phyloP scores from a whole-genome alignment of 2,888 invertebrate species.

The Chrysolina oricalcia region DNA sequence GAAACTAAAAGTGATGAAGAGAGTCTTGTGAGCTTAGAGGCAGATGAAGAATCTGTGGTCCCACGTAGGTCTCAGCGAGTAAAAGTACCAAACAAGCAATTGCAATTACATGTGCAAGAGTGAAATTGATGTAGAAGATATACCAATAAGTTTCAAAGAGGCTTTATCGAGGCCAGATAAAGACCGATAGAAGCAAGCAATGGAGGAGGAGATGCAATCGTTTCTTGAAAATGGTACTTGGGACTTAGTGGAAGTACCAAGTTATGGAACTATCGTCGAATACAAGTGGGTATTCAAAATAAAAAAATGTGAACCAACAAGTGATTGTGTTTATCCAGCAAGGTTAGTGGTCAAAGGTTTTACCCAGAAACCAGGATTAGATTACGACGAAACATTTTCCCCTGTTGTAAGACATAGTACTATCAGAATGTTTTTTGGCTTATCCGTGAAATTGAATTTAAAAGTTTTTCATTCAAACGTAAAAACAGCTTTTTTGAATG shows the following conservation, averaged over 20 bases:
- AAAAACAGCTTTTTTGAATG: neutral
- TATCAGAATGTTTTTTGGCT: neutral
- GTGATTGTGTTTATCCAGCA: neutral
- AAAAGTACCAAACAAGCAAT: neutral
- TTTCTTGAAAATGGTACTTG: conserved; percentile 48
- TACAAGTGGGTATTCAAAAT: conserved; percentile 31
- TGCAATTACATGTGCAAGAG: conserved; percentile 6
- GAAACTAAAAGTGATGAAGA: neutral
- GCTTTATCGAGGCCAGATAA: conserved; percentile 41
- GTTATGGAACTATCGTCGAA: conserved; percentile 5
- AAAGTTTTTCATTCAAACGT: neutral
- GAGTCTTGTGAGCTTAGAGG: neutral
- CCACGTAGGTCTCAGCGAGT: neutral
- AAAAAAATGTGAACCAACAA: neutral
- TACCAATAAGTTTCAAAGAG: conserved; percentile 31
- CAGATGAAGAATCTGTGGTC: conserved; percentile 1
- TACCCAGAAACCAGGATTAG: neutral
- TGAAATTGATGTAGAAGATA: conserved; percentile 1
- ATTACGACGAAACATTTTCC: neutral
- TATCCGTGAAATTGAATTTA: neutral
- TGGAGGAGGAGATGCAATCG: conserved; percentile 45
- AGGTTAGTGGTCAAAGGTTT: neutral
- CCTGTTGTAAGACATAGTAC: neutral
- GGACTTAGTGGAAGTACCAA: conserved; percentile 29
- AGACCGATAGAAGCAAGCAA: conserved; percentile 46